Evolutionary conservation across 2,888 invertebrate species (phyloP).

Genomic region (Lacanobia oleracea): DNA sequence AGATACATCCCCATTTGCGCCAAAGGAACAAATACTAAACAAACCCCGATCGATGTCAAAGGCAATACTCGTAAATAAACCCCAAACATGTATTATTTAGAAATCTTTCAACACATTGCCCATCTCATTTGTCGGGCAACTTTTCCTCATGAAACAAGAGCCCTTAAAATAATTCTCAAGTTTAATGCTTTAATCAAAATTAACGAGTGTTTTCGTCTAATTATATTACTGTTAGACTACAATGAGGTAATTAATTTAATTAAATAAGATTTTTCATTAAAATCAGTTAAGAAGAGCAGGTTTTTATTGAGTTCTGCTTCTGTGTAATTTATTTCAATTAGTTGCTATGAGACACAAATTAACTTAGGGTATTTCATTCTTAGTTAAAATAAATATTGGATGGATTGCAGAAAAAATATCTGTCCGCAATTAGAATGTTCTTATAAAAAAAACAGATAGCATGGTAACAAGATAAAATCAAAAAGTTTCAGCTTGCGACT

Average conservation of each 20-base stretch:
- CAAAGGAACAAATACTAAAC: background rate
- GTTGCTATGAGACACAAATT: background rate
- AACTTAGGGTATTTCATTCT: background rate
- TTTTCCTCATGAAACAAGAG: constrained; percentile 19
- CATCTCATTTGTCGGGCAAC: constrained; percentile 37
- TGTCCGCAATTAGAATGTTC: too few relatives aligned
- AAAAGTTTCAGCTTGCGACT: too few relatives aligned
- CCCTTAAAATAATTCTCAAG: constrained; percentile 11
- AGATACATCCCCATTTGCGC: background rate
- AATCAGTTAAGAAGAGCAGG: background rate
- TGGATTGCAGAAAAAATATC: too few relatives aligned
- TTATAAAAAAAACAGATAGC: too few relatives aligned
- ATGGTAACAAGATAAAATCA: too few relatives aligned
- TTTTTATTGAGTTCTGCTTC: background rate
- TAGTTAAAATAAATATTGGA: background rate
- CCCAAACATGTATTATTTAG: constrained; percentile 11
- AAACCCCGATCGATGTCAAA: constrained; percentile 16
- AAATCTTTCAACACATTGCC: constrained; percentile 29
- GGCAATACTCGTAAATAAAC: constrained; percentile 22
- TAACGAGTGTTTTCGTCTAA: constrained; percentile 33
- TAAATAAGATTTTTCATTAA: constrained; percentile 24
- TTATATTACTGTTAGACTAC: constrained; percentile 29
- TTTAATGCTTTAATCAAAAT: constrained; percentile 39
- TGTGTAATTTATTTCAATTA: constrained; percentile 20
- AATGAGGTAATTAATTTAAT: constrained; percentile 21